Evolutionary conservation across 30 jellyfish, hydroid and myxozoan species (phyloP).

Genomic region (Cassiopea andromeda): DNA sequence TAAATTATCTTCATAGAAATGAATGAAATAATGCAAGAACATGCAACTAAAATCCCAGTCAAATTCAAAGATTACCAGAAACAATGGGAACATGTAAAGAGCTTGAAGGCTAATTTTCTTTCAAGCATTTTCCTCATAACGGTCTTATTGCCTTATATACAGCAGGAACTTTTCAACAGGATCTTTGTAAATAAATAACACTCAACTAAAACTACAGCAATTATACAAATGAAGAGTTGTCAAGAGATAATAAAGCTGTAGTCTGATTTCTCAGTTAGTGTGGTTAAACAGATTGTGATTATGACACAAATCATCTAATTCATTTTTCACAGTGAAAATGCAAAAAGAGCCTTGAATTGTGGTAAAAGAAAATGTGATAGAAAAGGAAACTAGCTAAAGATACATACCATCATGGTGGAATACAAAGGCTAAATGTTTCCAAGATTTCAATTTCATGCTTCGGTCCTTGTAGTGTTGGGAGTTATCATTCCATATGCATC

Average conservation of each 20-base stretch:
- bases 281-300: not conserved
- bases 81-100: not conserved
- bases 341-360: not conserved
- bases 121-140: no score
- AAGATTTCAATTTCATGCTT: not conserved
- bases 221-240: not conserved
- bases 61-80: no score
- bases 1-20: no score
- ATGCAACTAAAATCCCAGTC: no score
- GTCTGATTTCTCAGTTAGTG: not conserved
- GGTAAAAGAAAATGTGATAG: not conserved
- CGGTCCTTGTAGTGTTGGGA: constrained; percentile 16
- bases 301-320: no score
- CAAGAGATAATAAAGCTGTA: not conserved
- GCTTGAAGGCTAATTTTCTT: not conserved
- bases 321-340: no score
- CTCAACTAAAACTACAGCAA: not conserved
- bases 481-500: not conserved
- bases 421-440: not conserved
- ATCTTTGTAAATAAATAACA: no score
- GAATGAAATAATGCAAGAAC: no score
- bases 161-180: not conserved
- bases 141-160: not conserved
- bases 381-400: not conserved
- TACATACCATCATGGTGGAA: not conserved